Conservation (phyloP, 2,888 invertebrate species). For the Protodeltote pygarga region DNA sequence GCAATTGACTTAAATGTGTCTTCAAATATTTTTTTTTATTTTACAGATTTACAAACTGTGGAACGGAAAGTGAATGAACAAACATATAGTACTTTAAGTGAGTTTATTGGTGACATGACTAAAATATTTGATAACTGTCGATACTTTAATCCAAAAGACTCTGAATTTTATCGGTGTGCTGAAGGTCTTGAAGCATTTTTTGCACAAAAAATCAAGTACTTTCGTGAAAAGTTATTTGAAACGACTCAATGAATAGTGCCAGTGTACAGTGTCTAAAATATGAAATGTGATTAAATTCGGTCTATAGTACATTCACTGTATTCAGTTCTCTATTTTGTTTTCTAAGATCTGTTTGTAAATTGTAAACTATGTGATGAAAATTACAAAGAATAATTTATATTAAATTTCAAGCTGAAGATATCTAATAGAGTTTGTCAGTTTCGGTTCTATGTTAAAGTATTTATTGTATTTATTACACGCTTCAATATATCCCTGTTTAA, state of each 20-base stretch:
- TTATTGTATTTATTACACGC: slow-evolving; percentile 83
- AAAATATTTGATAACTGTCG: slow-evolving; percentile 99
- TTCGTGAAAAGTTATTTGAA: slow-evolving; percentile 94
- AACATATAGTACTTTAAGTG: slow-evolving; percentile 94
- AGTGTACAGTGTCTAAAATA: slow-evolving; percentile 66
- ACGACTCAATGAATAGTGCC: slow-evolving; percentile 81
- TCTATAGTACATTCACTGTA: slow-evolving; percentile 44
- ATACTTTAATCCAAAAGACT: slow-evolving; percentile 98
- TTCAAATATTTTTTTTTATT: slow-evolving; percentile 24
- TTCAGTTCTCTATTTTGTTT: slow-evolving; percentile 55
- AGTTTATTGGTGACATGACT: slow-evolving; percentile 99
- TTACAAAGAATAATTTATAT: slow-evolving; percentile 78
- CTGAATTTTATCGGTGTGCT: slow-evolving; percentile 98
- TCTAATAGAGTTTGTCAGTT: slow-evolving; percentile 69
- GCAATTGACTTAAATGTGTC: not conserved
- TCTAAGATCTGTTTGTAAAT: slow-evolving; percentile 78
- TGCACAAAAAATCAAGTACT: slow-evolving; percentile 96
- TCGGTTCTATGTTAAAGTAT: slow-evolving; percentile 74
- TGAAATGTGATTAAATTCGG: slow-evolving; percentile 42
- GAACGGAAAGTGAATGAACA: slow-evolving; percentile 94
- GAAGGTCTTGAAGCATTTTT: slow-evolving; percentile 98
- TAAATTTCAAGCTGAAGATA: slow-evolving; percentile 58
- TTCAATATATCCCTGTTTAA: slow-evolving; percentile 65
- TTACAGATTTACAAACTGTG: slow-evolving; percentile 96
- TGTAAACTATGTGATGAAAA: slow-evolving; percentile 79